These are phyloP conservation scores for Stylophora pistillata DNA, from an alignment of 64 coral and sea anemone genomes.

Conservation along the genomic window DNA sequence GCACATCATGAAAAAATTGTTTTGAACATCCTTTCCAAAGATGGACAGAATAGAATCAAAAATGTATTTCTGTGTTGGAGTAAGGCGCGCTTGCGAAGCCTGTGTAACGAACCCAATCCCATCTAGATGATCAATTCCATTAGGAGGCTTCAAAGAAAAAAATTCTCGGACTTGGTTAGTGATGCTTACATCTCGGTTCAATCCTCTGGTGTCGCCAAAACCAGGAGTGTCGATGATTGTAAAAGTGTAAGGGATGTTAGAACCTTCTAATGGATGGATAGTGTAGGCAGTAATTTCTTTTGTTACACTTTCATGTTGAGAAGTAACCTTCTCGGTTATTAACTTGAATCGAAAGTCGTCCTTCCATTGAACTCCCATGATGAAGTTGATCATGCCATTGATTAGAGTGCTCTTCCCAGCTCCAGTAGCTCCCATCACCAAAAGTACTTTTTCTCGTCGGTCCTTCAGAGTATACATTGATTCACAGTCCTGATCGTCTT, in stretches of 20 bases:
- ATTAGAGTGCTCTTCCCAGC: constrained; percentile 47
- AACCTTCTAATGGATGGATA: constrained; percentile 1
- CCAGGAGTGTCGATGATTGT: constrained; percentile 52
- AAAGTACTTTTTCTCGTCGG: constrained; percentile 29
- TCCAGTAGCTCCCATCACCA: constrained; percentile 40
- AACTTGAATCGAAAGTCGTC: constrained; percentile 43
- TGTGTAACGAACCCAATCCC: constrained; percentile 42
- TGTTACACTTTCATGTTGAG: no score
- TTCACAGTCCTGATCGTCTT: no score
- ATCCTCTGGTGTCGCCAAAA: constrained; percentile 31
- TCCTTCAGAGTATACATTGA: no score
- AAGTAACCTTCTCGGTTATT: no score
- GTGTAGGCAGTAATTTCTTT: constrained; percentile 48
- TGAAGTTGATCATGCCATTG: constrained; percentile 36
- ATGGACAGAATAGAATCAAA: constrained; percentile 54
- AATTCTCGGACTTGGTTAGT: constrained; percentile 42
- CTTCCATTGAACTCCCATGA: constrained; percentile 19
- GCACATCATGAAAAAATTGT: constrained; percentile 59
- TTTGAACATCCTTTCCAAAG: constrained; percentile 42
- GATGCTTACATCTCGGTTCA: constrained; percentile 28
- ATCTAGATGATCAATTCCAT: constrained; percentile 38
- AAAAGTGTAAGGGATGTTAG: background rate
- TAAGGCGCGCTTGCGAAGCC: constrained; percentile 19
- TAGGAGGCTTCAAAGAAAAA: background rate
- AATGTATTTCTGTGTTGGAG: constrained; percentile 44